Percentiles rank a stretch among this genome's conserved stretches.
Evolutionary conservation across 2,888 invertebrate genomes (phyloP).

Genomic region (Drosophila cognata): DNA sequence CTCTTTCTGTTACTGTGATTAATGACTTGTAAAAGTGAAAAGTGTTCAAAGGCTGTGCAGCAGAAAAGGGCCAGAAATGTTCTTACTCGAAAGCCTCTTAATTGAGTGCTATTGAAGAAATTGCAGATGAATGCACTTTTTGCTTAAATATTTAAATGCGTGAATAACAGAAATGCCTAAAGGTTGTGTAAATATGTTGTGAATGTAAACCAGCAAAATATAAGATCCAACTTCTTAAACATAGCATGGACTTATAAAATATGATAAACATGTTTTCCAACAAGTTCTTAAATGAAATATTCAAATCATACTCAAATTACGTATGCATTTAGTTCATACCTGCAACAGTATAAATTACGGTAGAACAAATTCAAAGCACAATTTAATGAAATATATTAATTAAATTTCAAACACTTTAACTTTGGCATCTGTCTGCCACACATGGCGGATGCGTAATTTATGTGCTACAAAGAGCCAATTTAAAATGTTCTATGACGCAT

Average conservation of each 20-base stretch:
- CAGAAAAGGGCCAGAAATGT: conserved; percentile 9
- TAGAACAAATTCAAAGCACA: not conserved
- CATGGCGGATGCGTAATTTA: conserved; percentile 25
- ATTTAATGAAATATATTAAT: not conserved
- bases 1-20: conserved; percentile 56
- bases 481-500: conserved; percentile 17
- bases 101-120: conserved; percentile 58
- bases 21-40: conserved; percentile 76
- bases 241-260: not conserved
- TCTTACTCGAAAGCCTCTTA: conserved; percentile 37
- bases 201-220: not conserved
- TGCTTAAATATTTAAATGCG: not conserved
- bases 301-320: not conserved
- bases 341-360: not conserved
- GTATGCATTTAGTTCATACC: not conserved
- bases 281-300: not conserved
- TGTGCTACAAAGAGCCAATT: conserved; percentile 7
- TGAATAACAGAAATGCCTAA: not conserved
- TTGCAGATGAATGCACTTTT: conserved; percentile 31
- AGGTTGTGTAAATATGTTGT: not conserved
- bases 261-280: not conserved
- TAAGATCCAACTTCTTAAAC: not conserved
- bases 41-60: conserved; percentile 48
- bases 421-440: not conserved
- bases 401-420: not conserved